Evolutionary conservation across 2,113 vertebrate species (phyloP), one percentile per base, ranked within the genome.

Genomic region (Microcebus jonahi): DNA sequence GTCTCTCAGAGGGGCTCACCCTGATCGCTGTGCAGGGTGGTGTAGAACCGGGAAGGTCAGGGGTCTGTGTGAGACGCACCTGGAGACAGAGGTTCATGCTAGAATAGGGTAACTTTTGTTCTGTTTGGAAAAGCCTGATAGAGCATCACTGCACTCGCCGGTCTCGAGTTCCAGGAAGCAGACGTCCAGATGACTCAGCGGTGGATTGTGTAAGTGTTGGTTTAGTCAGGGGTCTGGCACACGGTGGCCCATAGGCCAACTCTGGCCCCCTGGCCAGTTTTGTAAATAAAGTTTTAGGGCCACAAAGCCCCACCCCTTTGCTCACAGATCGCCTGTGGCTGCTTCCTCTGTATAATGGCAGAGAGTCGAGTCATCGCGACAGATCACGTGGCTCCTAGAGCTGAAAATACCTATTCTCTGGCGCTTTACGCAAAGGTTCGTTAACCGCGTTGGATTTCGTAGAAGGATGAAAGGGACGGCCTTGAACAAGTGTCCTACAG

Each of bases 401-500:
- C 71, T 9, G 31, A 50, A 77, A 29, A 11, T 34, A 36, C n/a
- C 42, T 27, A 9, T 39, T 48, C 27, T 48, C 71, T 65, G 39
- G 31, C 31, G 21, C 23, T 77, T n/a, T n/a, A 45, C 25, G 29
- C 48, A 39, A 7, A 39, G 57, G 7, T 67, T 77, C 42, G 50
- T 61, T 27, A 8, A 55, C 53, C 29, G 0, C 3, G 0, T 48
- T 21, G 59, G 39, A 1, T 25, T 50, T 10, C 25, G 34, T n/a
- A 9, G 0, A 39, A 9, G 14, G 10, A 4, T n/a, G 14, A 6
- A 50, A 45, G n/a, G 45, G 34, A 23, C 9, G 77, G 25, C 17
- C 31, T 29, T 36, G 1, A 2, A 1, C 5, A 25, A 25, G 20
- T 9, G 15, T 17, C 53, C 50, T 20, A 12, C 2, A 18, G 27